Evolutionary conservation across 2,888 invertebrate genomes (phyloP), one percentile per base, ranked within the genome.

Genomic region (Pedicia rivosa): DNA sequence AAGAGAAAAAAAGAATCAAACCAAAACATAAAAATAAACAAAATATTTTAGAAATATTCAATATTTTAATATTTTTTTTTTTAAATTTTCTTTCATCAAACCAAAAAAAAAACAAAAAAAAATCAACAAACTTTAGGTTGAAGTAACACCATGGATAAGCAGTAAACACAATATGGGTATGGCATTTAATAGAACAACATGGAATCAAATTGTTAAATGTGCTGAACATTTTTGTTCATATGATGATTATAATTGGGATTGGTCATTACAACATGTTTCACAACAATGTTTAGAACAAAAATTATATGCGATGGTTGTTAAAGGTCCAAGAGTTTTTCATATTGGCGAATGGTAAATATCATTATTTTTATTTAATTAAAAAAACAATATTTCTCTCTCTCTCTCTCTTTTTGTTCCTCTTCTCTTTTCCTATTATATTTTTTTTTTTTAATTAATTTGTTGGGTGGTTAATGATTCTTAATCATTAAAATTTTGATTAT

Each of bases 161-260:
- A 91, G 90, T 53, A 90, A 91, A 61, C 95, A 98, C 59, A 98
- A 98, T 58, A 97, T 98, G 97, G 98, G 95, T 1, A 94, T 98
- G 77, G 91, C 86, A 0, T 83, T 97, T 51, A 87, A 90, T 56
- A 71, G 82, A 17, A 74, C 74, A 1, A 79, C 91, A 1, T 98
- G 95, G 94, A 67, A 69, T 40, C 73, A 76, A 46, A 74, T 97
- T 29, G 74, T 81, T 52, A 71, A 69, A 19, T 82, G 92, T 53
- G 76, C 82, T 6, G 67, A 78, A 19, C 74, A 80, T 53, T 98
- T 97, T 60, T 98, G 97, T 62, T 74, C 78, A 2, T 95, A 90
- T 62, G 98, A 98, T 54, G 98, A 98, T 55, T 98, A 98, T 61
- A 98, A 98, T 57, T 98, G 97, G 97, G 97, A 98, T 53, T 98